Evolutionary conservation across 1,140 invertebrate species (phyloP), one percentile per base, ranked within the genome.

Genomic region (Conus betulinus): DNA sequence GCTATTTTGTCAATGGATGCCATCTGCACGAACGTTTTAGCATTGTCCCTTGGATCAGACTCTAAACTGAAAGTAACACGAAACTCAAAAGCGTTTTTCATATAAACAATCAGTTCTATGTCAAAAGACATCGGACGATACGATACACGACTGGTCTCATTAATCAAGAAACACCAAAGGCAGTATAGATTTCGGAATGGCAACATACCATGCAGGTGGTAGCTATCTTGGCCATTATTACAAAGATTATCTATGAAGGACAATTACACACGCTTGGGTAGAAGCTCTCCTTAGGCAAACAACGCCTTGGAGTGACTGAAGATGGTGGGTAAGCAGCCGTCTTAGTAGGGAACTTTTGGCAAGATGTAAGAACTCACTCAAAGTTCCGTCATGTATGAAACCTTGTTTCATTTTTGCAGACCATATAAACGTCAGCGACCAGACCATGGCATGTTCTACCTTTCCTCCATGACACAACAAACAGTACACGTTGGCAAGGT

Each of bases 401-500:
- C 20, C 8, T 13, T 39, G 25, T 10, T 17, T 79, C 8, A 10
- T 17, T 5, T 79, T 52, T 39, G 11, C 20, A 5, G n/a, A 39
- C 78, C 27, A 39, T 10, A 51, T 8, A 20, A 79, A 20, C 13
- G 10, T 79, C 8, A 79, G 13, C 8, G 78, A 39, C 78, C 78
- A 79, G 27, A 52, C 25, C 51, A 17, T 8, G 78, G 51, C 78
- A 25, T 79, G 8, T 11, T 79, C 78, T 20, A 39, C 8, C 15
- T 5, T 39, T 11, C 25, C 78, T 20, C 78, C 78, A 79, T 51
- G 78, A 51, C 78, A 79, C 78, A 79, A 8, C 78, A 79, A 25
- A n/a, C 78, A 79, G 78, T 79, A 79, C 11, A 79, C 78, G 27
- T 79, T 79, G 51, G 78, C 51, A 27, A 79, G 23, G 78, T 79